These are phyloP conservation scores for Acronicta aceris DNA, from an alignment of 2,888 invertebrate genomes.

Conservation along the genomic window DNA sequence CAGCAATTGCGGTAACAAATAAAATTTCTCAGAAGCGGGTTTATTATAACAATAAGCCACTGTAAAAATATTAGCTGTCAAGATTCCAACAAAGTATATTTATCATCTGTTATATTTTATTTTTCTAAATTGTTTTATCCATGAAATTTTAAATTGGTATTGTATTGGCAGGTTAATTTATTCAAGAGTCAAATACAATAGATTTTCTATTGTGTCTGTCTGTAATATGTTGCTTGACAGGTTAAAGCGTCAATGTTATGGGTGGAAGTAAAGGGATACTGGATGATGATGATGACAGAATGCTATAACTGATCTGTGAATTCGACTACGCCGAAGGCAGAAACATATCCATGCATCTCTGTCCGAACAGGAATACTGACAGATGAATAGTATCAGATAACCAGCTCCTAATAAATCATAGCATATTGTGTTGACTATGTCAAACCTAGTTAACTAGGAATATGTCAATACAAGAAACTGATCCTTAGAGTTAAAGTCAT, in stretches of 20 bases:
- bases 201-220: neutral
- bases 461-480: slow-evolving; percentile 3
- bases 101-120: slow-evolving; percentile 17
- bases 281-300: slow-evolving; percentile 11
- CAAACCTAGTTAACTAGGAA: slow-evolving; percentile 1
- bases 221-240: neutral
- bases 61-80: slow-evolving; percentile 58
- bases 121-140: slow-evolving; percentile 20
- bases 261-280: slow-evolving; percentile 1
- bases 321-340: slow-evolving; percentile 1
- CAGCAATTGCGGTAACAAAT: slow-evolving; percentile 62
- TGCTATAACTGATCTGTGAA: slow-evolving; percentile 4
- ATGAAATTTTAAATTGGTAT: slow-evolving; percentile 28
- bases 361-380: slow-evolving; percentile 16
- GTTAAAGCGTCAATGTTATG: slow-evolving; percentile 5
- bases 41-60: slow-evolving; percentile 51
- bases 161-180: slow-evolving; percentile 7
- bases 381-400: slow-evolving; percentile 26
- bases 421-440: slow-evolving; percentile 4
- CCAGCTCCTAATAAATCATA: slow-evolving; percentile 20
- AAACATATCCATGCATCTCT: slow-evolving; percentile 25
- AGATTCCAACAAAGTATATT: slow-evolving; percentile 42
- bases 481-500: neutral
- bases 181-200: neutral
- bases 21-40: slow-evolving; percentile 59